Base-by-base conservation (phyloP, 2,113 vertebrate genomes). In the Coryphaenoides rupestris region DNA sequence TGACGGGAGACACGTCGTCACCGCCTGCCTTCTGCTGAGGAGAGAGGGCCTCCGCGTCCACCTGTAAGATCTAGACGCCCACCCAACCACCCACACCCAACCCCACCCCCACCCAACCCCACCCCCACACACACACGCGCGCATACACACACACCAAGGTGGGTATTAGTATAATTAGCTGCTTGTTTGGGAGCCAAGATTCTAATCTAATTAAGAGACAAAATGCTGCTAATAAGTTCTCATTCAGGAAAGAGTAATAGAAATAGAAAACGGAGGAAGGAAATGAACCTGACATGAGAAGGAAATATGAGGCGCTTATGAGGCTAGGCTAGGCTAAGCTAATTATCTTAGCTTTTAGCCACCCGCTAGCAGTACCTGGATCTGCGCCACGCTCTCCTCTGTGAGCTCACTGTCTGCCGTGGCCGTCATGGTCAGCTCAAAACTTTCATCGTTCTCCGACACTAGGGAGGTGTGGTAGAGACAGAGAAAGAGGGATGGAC, bases 341-440 rank as follows among this genome's bases (percentile, higher is more conserved):
- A 40, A 7, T 40, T 10, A 9, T 7, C 33, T 12, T 40, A 40
- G 33, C 1, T 12, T 10, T 40, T 40, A 2, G 33, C 7, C 13
- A 21, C 16, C 14, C 23, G n/a, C n/a, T n/a, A n/a, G n/a, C n/a
- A 21, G 21, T 19, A 95, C 95, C 95, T 99, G 94, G 67, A 95
- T 95, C 75, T 95, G 94, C 73, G 95, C 93, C 67, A 93, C 92
- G 19, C 91, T 93, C 22, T 92, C 94, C 76, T 94, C 92, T 0
- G 90, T 92, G 59, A 96, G 88, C 46, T 96, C 94, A 52, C 87
- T 88, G 54, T 93, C 94, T 26, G 92, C 90, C 55, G 95, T 92
- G 40, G 95, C 93, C 14, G 96, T 98, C 97, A 98, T 97, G 52
- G 96, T 98, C 89, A 98, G 94, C 94, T 98, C 96, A 74, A 98